Percentiles rank a stretch among this genome's conserved stretches.
Evolutionary conservation across 2,797 vertebrate species (phyloP).

Genomic region (Sebastes alutus): DNA sequence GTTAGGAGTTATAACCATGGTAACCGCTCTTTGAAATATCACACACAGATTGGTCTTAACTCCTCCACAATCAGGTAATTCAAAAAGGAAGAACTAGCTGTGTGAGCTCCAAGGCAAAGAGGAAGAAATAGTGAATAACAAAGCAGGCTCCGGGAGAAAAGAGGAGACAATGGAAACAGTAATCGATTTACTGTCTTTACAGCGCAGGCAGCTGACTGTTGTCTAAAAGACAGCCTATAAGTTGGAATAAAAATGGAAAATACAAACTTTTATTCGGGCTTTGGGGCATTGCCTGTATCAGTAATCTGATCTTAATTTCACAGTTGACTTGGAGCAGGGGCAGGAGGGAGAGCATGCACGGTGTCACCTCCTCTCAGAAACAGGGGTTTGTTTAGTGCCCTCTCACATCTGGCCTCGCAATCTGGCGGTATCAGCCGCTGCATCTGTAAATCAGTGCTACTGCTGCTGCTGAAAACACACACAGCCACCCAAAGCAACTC

Average conservation of each 20-base stretch:
- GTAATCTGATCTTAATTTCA: slow-evolving; percentile 79
- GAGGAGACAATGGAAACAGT: slow-evolving; percentile 61
- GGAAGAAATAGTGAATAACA: slow-evolving; percentile 51
- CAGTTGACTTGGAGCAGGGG: slow-evolving; percentile 76
- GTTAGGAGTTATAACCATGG: slow-evolving; percentile 72
- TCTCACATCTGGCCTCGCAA: slow-evolving; percentile 78
- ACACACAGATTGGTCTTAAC: slow-evolving; percentile 57
- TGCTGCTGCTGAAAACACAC: slow-evolving; percentile 35
- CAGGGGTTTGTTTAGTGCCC: slow-evolving; percentile 66
- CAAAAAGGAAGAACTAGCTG: slow-evolving; percentile 52
- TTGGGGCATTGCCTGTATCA: slow-evolving; percentile 56
- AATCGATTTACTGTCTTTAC: slow-evolving; percentile 76
- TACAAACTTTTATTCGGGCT: slow-evolving; percentile 44
- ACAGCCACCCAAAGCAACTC: slow-evolving; percentile 39
- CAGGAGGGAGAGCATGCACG: slow-evolving; percentile 52
- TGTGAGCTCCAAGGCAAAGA: slow-evolving; percentile 48
- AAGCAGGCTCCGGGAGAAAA: slow-evolving; percentile 44
- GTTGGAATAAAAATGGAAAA: slow-evolving; percentile 73
- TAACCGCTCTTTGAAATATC: slow-evolving; percentile 67
- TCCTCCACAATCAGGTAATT: slow-evolving; percentile 66
- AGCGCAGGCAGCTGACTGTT: slow-evolving; percentile 56
- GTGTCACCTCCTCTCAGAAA: slow-evolving; percentile 68
- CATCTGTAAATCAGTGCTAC: slow-evolving; percentile 69
- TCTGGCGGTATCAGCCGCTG: slow-evolving; percentile 75
- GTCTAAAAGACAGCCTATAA: slow-evolving; percentile 56